Evolutionary conservation across 2,113 vertebrate genomes (phyloP).

Genomic region (Daphoenositta chrysoptera): DNA sequence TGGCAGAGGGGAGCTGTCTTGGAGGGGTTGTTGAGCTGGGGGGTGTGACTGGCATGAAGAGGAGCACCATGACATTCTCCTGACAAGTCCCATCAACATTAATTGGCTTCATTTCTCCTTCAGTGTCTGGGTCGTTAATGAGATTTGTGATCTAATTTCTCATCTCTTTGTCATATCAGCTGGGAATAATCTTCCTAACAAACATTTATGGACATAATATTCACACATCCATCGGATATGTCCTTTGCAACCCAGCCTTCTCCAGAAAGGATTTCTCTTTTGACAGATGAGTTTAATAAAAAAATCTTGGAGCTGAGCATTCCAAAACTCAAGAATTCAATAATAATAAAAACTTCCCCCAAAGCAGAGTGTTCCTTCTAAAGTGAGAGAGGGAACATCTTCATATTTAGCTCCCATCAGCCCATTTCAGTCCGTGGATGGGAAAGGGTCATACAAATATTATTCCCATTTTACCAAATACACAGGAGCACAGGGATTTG

Average conservation of each 20-base stretch:
- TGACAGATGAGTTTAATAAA: constrained; percentile 63
- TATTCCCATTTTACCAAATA: not conserved
- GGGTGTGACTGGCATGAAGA: not conserved
- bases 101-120: constrained; percentile 32
- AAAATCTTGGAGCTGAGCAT: not conserved
- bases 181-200: constrained; percentile 47
- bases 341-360: not conserved
- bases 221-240: not conserved
- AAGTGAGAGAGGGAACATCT: not conserved
- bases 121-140: not conserved
- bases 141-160: constrained; percentile 43
- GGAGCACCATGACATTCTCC: not conserved
- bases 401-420: not conserved
- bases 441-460: not conserved
- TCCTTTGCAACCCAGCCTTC: not conserved
- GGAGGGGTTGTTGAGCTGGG: fast-evolving
- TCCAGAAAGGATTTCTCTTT: not conserved
- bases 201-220: constrained; percentile 46
- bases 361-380: not conserved
- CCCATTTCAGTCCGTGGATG: not conserved
- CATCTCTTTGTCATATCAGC: constrained; percentile 6
- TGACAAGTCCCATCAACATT: constrained; percentile 14
- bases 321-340: not conserved
- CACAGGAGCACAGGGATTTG: not conserved
- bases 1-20: fast-evolving